phyloP scores from a whole-genome alignment of 2,888 invertebrate genomes.

The Carterocephalus palaemon region DNA sequence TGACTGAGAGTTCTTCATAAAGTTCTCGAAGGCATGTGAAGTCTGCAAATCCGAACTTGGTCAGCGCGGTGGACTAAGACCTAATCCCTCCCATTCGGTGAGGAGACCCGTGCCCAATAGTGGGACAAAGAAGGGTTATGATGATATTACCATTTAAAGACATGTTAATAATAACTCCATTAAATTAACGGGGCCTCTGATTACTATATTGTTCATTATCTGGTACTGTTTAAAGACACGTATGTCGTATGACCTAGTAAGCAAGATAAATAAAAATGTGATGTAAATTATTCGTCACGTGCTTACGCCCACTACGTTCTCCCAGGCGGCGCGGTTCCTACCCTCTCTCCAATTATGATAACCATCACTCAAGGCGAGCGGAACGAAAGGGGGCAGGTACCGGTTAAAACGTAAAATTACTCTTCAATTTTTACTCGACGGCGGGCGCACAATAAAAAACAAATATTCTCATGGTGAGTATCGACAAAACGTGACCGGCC shows the following conservation, averaged over 20 bases:
- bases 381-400: constrained; percentile 78
- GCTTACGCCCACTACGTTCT: constrained; percentile 59
- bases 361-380: constrained; percentile 78
- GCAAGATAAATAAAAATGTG: constrained; percentile 1
- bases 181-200: too few species aligned
- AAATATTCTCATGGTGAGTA: constrained; percentile 78
- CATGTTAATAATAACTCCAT: too few species aligned
- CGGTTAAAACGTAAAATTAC: constrained; percentile 78
- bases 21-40: too few species aligned
- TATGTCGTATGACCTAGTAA: too few species aligned
- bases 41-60: too few species aligned
- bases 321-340: constrained; percentile 62
- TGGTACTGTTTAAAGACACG: too few species aligned
- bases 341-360: constrained; percentile 78
- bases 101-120: too few species aligned
- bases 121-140: too few species aligned
- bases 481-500: constrained; percentile 78
- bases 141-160: neutral
- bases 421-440: constrained; percentile 75
- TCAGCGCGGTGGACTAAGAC: too few species aligned
- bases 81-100: too few species aligned
- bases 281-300: constrained; percentile 46
- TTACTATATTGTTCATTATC: too few species aligned
- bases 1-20: too few species aligned
- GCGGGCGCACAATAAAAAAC: constrained; percentile 75